Conservation (phyloP, 2,797 vertebrate species). For the Anisognathus igniventris region DNA sequence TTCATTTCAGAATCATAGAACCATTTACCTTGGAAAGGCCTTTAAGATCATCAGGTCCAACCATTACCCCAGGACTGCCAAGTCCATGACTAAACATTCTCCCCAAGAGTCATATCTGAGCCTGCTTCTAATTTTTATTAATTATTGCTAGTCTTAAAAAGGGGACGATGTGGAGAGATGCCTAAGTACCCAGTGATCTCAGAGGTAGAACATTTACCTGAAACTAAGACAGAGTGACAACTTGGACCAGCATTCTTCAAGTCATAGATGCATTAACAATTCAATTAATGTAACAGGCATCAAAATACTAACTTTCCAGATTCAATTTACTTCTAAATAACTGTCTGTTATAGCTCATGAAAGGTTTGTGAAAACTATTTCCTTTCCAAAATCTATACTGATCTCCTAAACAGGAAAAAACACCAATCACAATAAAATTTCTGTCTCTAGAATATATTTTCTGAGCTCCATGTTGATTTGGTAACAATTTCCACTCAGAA, state of each 20-base stretch:
- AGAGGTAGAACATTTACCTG: background rate
- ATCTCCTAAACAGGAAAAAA: background rate
- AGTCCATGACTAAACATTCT: background rate
- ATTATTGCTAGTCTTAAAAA: background rate
- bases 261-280: background rate
- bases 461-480: background rate
- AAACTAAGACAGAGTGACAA: background rate
- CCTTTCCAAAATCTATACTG: background rate
- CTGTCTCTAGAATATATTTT: background rate
- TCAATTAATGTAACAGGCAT: background rate
- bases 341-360: background rate
- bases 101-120: no score
- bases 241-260: background rate
- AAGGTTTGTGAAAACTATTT: background rate
- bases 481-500: background rate
- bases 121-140: background rate
- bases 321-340: background rate
- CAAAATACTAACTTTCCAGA: background rate
- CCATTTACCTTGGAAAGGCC: background rate
- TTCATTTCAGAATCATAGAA: background rate
- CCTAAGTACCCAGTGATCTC: rapidly evolving
- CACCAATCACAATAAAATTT: background rate
- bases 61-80: background rate
- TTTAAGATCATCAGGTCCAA: background rate
- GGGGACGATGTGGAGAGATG: rapidly evolving